Percentiles rank a stretch among this genome's conserved stretches.
phyloP scores from a whole-genome alignment of 2,113 vertebrate genomes.

The zebrafish (Danio rerio) region GRCz12tu NC_133176.1:17284501-17285000 shows the following conservation, averaged over 20 bases:
- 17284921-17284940: slow-evolving; percentile 1
- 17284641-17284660: slow-evolving; percentile 42
- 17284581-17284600: slow-evolving; percentile 48
- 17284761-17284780: background rate
- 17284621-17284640: slow-evolving; percentile 52
- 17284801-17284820: background rate
- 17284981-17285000: background rate
- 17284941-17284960: background rate
- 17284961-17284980: background rate
- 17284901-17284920: background rate
- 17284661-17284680: slow-evolving; percentile 42
- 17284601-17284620: slow-evolving; percentile 54
- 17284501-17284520: slow-evolving; percentile 49
- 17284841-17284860: background rate
- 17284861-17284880: background rate
- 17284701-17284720: slow-evolving; percentile 40
- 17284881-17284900: background rate
- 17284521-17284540: slow-evolving; percentile 59
- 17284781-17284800: background rate
- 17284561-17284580: slow-evolving; percentile 64
- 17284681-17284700: slow-evolving; percentile 43
- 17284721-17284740: slow-evolving; percentile 24
- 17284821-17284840: background rate
- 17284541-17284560: slow-evolving; percentile 60
- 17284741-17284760: slow-evolving; percentile 24